Evolutionary conservation across 1,140 invertebrate genomes (phyloP), one percentile per base, ranked within the genome.

Genomic region (Lamellibrachia luymesi): DNA sequence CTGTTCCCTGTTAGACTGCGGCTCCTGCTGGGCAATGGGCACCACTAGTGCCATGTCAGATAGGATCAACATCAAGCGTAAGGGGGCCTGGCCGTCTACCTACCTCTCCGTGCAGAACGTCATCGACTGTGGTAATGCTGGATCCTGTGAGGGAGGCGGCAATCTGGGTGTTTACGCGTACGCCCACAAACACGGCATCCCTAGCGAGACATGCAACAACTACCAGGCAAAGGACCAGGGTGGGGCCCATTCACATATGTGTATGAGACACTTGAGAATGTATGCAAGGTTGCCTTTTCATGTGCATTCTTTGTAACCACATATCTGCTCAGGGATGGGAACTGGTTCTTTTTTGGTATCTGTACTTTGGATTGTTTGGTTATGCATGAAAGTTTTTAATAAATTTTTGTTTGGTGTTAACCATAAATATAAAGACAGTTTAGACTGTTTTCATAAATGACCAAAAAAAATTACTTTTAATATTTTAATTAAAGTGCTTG

Each of bases 11-110:
- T 49, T 93, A 97, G 96, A 97, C 93, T 97, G 97, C 95, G 97
- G 97, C 27, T 97, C 97, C 4, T 97, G 97, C 93, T 97, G 97
- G 97, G 97, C 96, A 8, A 96, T 96, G 95, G 96, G 96, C 51
- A 95, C 95, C 6, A 96, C 96, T 38, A 96, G 96, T 95, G 95
- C 97, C 2, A 52, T 97, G 91, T 97, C 97, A 91, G 97, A 97
- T 94, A 94, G 97, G 92, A 96, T 97, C 93, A 97, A 97, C 94
- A 97, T 97, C 93, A 95, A 95, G 93, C 94, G 97, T 90, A 96
- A 96, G 92, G 96, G 95, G 50, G 95, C 95, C 1, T 97, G 97
- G 97, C 97, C 97, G 5, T 94, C 95, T n/a, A 95, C 97, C 7
- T 97, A 97, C 94, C 95, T 97, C 6, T 96, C 96, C 22, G 95